These are phyloP conservation scores for Petrocephalus schoutedeni DNA, from an alignment of 2,797 vertebrate genomes.

Conservation along the genomic window DNA sequence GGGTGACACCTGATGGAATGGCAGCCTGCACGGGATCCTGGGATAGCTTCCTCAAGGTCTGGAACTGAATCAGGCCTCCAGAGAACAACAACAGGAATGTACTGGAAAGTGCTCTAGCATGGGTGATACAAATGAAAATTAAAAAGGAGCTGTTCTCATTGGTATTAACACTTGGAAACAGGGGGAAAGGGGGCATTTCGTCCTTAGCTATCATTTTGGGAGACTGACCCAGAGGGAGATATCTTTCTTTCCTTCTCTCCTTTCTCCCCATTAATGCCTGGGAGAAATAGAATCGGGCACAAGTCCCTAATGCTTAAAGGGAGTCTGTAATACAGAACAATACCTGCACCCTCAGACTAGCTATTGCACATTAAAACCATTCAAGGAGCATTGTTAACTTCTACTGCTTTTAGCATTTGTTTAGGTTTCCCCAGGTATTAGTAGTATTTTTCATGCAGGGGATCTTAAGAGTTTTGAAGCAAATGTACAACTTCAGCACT, in stretches of 20 bases:
- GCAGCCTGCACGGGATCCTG: constrained; percentile 93
- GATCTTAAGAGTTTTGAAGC: neutral
- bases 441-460: neutral
- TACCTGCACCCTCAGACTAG: neutral
- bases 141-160: constrained; percentile 4
- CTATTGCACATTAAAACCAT: constrained; percentile 13
- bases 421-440: constrained; percentile 21
- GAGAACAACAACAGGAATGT: constrained; percentile 14
- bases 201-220: constrained; percentile 50
- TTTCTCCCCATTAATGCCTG: constrained; percentile 42
- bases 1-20: constrained; percentile 87
- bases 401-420: neutral
- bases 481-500: neutral
- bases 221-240: constrained; percentile 42
- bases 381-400: neutral
- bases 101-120: neutral
- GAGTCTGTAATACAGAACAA: neutral
- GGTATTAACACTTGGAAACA: constrained; percentile 26
- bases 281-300: constrained; percentile 19
- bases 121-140: constrained; percentile 14
- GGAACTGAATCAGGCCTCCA: constrained; percentile 69
- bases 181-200: constrained; percentile 45
- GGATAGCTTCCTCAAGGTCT: constrained; percentile 98
- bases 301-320: neutral
- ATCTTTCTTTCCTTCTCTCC: constrained; percentile 41